A percentile compares a stretch with the other conserved stretches of the same genome.
Conservation (phyloP, 2,797 vertebrate species). For the Florisuga fusca region DNA sequence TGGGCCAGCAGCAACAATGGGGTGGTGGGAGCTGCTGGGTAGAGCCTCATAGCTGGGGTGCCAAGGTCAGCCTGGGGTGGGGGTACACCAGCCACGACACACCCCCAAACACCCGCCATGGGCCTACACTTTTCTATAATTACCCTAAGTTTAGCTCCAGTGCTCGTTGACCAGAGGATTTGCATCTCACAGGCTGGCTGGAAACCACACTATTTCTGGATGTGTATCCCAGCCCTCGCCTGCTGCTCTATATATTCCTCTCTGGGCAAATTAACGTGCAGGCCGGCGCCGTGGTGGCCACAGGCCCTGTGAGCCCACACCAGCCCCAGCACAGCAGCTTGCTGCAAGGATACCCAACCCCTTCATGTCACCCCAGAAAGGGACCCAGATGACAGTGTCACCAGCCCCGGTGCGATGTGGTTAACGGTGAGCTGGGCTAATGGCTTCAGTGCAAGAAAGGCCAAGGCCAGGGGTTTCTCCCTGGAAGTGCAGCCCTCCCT, state of each 20-base stretch:
- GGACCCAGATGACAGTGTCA: neutral
- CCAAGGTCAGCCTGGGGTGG: neutral
- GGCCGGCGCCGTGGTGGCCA: neutral
- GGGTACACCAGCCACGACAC: neutral
- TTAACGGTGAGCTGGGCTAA: neutral
- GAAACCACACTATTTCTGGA: conserved; percentile 53
- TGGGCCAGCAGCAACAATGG: fast-evolving
- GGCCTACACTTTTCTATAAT: neutral
- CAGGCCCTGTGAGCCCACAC: neutral
- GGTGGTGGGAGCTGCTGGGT: neutral
- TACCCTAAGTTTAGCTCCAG: conserved; percentile 18
- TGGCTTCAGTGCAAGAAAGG: neutral
- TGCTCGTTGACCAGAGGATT: conserved; percentile 1
- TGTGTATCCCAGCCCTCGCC: neutral
- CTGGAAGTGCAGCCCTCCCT: neutral
- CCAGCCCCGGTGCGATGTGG: neutral
- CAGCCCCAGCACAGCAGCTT: neutral
- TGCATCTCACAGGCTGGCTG: conserved; percentile 52
- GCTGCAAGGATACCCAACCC: neutral
- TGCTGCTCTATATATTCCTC: neutral
- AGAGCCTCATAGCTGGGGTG: fast-evolving
- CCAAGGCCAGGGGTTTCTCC: neutral
- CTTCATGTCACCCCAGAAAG: neutral
- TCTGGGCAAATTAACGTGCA: neutral
- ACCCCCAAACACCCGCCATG: neutral